Conservation (phyloP, 2,888 invertebrate genomes). For the Cheilosia soror region DNA sequence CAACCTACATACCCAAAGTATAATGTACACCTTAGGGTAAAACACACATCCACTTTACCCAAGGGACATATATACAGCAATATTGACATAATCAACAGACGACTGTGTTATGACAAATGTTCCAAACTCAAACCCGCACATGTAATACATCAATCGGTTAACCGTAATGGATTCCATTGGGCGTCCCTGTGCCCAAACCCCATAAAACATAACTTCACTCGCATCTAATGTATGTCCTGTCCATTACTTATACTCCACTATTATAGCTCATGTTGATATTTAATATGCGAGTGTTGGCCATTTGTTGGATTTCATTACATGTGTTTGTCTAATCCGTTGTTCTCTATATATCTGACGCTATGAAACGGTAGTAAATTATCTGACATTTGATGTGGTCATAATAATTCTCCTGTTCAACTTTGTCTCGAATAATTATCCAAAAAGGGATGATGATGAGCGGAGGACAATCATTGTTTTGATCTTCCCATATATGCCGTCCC, state of each 20-base stretch:
- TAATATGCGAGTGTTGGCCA: slow-evolving; percentile 71
- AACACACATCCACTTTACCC: slow-evolving; percentile 39
- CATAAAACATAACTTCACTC: not conserved
- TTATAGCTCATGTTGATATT: slow-evolving; percentile 54
- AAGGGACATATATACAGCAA: slow-evolving; percentile 53
- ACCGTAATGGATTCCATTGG: slow-evolving; percentile 68
- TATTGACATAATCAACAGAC: slow-evolving; percentile 74
- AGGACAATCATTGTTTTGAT: slow-evolving; percentile 34
- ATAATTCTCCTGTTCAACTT: slow-evolving; percentile 74
- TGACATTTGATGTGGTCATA: slow-evolving; percentile 77
- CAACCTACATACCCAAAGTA: slow-evolving; percentile 5
- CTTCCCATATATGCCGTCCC: not conserved
- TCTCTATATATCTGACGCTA: slow-evolving; percentile 12
- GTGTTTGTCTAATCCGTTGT: slow-evolving; percentile 58
- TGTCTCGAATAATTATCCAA: slow-evolving; percentile 68
- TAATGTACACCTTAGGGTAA: not conserved
- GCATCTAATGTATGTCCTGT: slow-evolving; percentile 33
- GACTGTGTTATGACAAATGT: slow-evolving; percentile 72
- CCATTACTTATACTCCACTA: slow-evolving; percentile 26
- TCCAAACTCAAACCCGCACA: slow-evolving; percentile 59
- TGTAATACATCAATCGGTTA: slow-evolving; percentile 74
- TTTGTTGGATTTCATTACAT: slow-evolving; percentile 54
- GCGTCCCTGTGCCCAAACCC: slow-evolving; percentile 5
- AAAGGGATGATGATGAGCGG: slow-evolving; percentile 46
- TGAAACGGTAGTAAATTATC: slow-evolving; percentile 76